These are phyloP conservation scores for Drosophila kuntzei DNA, from an alignment of 2,888 invertebrate species.

Conservation along the genomic window DNA sequence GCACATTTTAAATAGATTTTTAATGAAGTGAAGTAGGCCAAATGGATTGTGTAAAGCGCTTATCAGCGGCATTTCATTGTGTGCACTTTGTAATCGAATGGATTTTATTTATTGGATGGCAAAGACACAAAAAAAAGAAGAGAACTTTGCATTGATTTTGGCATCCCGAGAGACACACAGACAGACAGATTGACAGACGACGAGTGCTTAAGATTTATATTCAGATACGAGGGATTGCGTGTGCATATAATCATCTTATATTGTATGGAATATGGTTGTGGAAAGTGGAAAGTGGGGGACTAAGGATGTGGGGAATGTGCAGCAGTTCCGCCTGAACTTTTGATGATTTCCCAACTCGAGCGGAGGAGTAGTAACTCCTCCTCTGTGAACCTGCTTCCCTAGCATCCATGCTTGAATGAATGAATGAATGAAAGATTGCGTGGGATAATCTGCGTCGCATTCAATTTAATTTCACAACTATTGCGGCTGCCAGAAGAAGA, in stretches of 20 bases:
- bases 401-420: conserved; percentile 32
- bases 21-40: conserved; percentile 78
- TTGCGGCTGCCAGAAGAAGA: conserved; percentile 63
- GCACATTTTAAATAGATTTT: conserved; percentile 75
- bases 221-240: conserved; percentile 67
- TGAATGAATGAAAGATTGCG: conserved; percentile 78
- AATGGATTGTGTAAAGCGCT: conserved; percentile 64
- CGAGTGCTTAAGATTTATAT: conserved; percentile 66
- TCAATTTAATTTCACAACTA: conserved; percentile 81
- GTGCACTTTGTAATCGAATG: conserved; percentile 76
- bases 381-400: conserved; percentile 5
- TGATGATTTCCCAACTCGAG: conserved; percentile 65
- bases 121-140: conserved; percentile 41
- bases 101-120: conserved; percentile 73
- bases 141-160: conserved; percentile 74
- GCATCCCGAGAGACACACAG: conserved; percentile 44
- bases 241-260: conserved; percentile 73
- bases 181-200: conserved; percentile 21
- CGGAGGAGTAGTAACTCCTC: conserved; percentile 47
- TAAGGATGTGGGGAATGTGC: conserved; percentile 10
- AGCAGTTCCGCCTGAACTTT: conserved; percentile 68
- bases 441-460: conserved; percentile 79
- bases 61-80: conserved; percentile 73
- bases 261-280: conserved; percentile 29
- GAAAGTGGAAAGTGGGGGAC: neutral